Percentiles rank a stretch among this genome's conserved stretches.
phyloP scores from a whole-genome alignment of 2,797 vertebrate species.

The Ambastaia sidthimunki region DNA sequence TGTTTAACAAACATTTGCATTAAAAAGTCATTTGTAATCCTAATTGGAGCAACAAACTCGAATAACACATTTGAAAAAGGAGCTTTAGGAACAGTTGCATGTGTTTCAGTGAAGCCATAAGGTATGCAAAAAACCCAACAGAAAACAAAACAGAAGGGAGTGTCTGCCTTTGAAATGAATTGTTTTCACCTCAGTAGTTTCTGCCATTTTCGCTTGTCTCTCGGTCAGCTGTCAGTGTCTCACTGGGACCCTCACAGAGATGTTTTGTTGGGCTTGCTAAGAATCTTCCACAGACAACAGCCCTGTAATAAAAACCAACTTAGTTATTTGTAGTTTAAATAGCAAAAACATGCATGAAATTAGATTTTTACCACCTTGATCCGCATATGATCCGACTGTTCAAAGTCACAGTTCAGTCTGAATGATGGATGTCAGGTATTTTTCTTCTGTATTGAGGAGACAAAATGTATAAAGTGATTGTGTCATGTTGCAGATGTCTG shows the following conservation, averaged over 20 bases:
- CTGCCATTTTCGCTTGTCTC: conserved; percentile 32
- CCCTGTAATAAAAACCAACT: no score
- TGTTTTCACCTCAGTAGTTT: conserved; percentile 24
- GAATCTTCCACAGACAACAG: no score
- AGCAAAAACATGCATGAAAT: background rate
- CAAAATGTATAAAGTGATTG: background rate
- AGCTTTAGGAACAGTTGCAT: background rate
- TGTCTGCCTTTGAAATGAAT: conserved; percentile 21
- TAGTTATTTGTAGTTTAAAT: no score
- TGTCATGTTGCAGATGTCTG: background rate
- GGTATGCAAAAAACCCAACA: background rate
- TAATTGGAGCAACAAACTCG: conserved; percentile 20
- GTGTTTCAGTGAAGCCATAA: background rate
- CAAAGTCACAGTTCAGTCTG: no score
- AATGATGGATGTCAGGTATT: no score
- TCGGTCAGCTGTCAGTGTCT: conserved; percentile 13
- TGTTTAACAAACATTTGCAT: conserved; percentile 23
- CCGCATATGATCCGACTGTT: background rate
- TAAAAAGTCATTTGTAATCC: conserved; percentile 29
- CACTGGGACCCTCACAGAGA: conserved; percentile 12
- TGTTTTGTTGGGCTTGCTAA: background rate
- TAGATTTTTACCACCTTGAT: background rate
- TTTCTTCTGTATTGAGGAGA: background rate
- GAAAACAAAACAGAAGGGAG: background rate
- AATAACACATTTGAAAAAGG: background rate